Percentiles rank a stretch among this genome's conserved stretches.
These are phyloP conservation scores for Drosophila rubida DNA, from an alignment of 2,888 invertebrate genomes.

Conservation along the genomic window DNA sequence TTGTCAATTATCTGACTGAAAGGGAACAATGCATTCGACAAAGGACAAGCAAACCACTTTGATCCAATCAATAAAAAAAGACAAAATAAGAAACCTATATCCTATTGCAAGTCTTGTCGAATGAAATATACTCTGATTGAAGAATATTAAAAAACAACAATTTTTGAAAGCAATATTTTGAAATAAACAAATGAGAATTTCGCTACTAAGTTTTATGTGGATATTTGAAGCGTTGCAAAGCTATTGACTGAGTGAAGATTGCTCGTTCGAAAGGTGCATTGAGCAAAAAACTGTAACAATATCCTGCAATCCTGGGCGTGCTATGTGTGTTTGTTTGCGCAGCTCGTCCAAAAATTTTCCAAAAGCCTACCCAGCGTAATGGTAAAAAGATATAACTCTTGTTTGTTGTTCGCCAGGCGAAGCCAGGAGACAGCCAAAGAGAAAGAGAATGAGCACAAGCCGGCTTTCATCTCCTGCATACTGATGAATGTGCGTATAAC, in stretches of 20 bases:
- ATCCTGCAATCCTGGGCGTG: slow-evolving; percentile 43
- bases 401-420: slow-evolving; percentile 54
- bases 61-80: slow-evolving; percentile 51
- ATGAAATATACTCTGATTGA: slow-evolving; percentile 14
- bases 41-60: slow-evolving; percentile 43
- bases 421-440: slow-evolving; percentile 27
- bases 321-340: slow-evolving; percentile 17
- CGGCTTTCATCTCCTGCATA: slow-evolving; percentile 75
- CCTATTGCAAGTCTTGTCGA: background rate
- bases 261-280: slow-evolving; percentile 1
- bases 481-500: slow-evolving; percentile 65
- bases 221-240: slow-evolving; percentile 6
- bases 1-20: slow-evolving; percentile 46
- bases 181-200: background rate
- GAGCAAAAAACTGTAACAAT: slow-evolving; percentile 29
- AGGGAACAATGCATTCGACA: slow-evolving; percentile 37
- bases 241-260: background rate
- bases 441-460: slow-evolving; percentile 30
- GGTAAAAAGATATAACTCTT: slow-evolving; percentile 73
- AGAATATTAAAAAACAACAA: background rate
- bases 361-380: slow-evolving; percentile 58
- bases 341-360: slow-evolving; percentile 44
- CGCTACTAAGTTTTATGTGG: background rate
- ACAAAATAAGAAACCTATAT: slow-evolving; percentile 33
- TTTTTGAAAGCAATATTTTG: background rate